Evolutionary conservation across 2,797 vertebrate species (phyloP), one percentile per base, ranked within the genome.

Genomic region (Typhlichthys subterraneus): DNA sequence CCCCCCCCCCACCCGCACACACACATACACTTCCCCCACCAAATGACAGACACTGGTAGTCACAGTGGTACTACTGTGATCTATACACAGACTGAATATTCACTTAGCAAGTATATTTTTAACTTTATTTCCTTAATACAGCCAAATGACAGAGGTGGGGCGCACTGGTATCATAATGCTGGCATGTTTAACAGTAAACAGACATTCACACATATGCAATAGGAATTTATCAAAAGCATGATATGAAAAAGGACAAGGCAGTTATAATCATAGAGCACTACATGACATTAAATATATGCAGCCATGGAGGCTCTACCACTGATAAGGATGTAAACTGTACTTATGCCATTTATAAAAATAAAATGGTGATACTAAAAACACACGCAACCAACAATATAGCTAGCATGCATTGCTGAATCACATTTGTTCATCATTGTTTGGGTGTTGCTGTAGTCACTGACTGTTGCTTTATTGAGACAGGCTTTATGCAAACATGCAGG

Each of bases 171-270:
- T 29, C 80, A 77, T 84, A 66, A 76, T 46, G 48, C 56, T 68
- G 53, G 63, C 61, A 69, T 81, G 63, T 67, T 63, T 80, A 76
- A 85, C 67, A 65, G 81, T 88, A 76, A 79, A 89, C 82, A 89
- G 70, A 91, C 87, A 91, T 88, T 90, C 86, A 92, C 88, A 88
- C 70, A 80, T 82, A 87, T 87, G 79, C 82, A 86, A 88, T 59
- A 82, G 63, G 63, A 85, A 81, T 67, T 77, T 82, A 88, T 88
- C 76, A 81, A 77, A 57, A 81, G 77, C 75, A 66, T 65, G 79
- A 80, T 77, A 86, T 70, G 72, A 85, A 87, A 57, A 88, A 54
- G 74, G 75, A 81, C 72, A 78, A 82, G 75, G 76, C 80, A 80
- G 61, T 54, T 42, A 31, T 80, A 77, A 57, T 70, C 69, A 75